A percentile compares a stretch with the other conserved stretches of the same genome.
Conservation (phyloP, 2,888 invertebrate genomes). For the Subacronicta megacephala region DNA sequence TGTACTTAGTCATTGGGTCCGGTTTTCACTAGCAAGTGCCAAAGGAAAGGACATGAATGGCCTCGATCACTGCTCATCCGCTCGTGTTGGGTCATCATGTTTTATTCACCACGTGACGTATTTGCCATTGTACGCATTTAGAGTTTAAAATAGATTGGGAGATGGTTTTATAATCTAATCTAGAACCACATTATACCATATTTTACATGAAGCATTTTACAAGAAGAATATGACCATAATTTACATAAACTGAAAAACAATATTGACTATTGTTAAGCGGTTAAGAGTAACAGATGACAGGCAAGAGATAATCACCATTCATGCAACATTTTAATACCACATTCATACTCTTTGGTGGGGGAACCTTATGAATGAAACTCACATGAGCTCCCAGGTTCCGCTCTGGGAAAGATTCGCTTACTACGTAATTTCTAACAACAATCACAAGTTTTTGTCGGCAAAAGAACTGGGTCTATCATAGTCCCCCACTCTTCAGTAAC, state of each 20-base stretch:
- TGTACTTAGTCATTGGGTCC: slow-evolving; percentile 36
- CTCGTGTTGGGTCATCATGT: slow-evolving; percentile 58
- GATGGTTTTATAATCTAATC: not conserved
- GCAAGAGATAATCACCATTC: not conserved
- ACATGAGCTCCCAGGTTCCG: slow-evolving; percentile 40
- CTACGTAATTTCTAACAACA: slow-evolving; percentile 55
- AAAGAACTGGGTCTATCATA: slow-evolving; percentile 49
- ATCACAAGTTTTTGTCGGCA: slow-evolving; percentile 46
- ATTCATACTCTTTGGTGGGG: slow-evolving; percentile 19
- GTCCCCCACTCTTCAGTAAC: slow-evolving; percentile 47
- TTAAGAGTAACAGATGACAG: not conserved
- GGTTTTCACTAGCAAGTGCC: slow-evolving; percentile 56
- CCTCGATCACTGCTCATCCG: slow-evolving; percentile 48
- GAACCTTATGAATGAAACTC: slow-evolving; percentile 54
- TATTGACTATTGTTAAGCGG: too few species aligned
- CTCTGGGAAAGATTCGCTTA: slow-evolving; percentile 56
- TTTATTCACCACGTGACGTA: slow-evolving; percentile 56
- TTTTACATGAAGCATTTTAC: too few species aligned
- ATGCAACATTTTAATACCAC: not conserved
- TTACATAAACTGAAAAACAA: too few species aligned
- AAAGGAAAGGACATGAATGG: slow-evolving; percentile 40
- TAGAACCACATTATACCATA: too few species aligned
- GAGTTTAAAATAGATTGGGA: slow-evolving; percentile 18
- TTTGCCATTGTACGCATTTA: slow-evolving; percentile 35
- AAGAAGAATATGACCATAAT: too few species aligned